phyloP scores from a whole-genome alignment of 2,113 vertebrate genomes.

The Regulus satrapa region DNA sequence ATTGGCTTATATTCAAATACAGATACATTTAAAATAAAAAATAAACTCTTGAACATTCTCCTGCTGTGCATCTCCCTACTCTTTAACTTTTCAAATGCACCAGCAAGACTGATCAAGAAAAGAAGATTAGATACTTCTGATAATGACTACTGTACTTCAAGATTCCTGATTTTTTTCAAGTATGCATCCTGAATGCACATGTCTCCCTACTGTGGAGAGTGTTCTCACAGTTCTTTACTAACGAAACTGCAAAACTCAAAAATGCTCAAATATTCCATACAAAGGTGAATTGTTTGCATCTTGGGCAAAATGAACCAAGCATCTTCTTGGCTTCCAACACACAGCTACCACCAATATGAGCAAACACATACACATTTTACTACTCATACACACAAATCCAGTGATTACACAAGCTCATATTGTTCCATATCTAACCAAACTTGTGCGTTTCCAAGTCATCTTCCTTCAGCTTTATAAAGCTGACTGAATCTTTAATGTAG shows the following conservation, averaged over 20 bases:
- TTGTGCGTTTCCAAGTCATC: background rate
- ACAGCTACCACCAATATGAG: background rate
- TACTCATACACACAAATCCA: background rate
- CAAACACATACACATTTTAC: background rate
- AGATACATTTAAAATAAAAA: background rate
- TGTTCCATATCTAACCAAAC: background rate
- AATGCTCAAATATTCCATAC: background rate
- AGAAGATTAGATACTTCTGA: background rate
- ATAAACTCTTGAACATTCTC: background rate
- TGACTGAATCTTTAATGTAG: conserved; percentile 36
- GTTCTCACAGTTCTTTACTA: background rate
- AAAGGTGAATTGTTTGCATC: background rate
- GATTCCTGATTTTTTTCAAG: background rate
- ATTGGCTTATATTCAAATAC: conserved; percentile 6
- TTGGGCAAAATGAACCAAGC: background rate
- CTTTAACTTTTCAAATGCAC: background rate
- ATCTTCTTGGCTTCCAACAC: background rate
- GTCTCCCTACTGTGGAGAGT: background rate
- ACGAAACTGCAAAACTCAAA: background rate
- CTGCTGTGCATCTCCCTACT: background rate
- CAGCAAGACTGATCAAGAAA: background rate
- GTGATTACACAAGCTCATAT: background rate
- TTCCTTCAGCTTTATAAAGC: conserved; percentile 34
- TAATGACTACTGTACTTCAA: background rate
- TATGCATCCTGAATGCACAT: background rate